Evolutionary conservation across 53 echinoderm and acorn worm genomes (phyloP).

Genomic region (Luidia sarsii): DNA sequence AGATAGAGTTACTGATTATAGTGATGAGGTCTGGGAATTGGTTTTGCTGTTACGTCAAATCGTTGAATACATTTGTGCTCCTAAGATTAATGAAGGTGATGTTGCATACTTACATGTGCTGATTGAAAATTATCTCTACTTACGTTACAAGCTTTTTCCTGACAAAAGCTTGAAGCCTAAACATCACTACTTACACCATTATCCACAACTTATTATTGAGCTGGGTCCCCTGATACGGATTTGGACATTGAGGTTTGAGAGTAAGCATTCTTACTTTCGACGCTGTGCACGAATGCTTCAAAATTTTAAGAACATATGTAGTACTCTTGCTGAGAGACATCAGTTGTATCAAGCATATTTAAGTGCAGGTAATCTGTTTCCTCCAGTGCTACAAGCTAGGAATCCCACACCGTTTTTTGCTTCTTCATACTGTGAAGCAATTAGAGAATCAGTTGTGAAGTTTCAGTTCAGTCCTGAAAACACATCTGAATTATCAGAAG

Average conservation of each 20-base stretch:
- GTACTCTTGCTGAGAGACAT: constrained; percentile 55
- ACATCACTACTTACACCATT: constrained; percentile 61
- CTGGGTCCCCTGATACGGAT: constrained; percentile 53
- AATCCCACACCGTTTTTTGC: constrained; percentile 1
- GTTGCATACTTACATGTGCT: constrained; percentile 59
- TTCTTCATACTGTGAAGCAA: constrained; percentile 22
- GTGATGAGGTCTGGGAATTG: constrained; percentile 66
- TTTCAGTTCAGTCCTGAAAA: background rate
- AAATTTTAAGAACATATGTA: constrained; percentile 60
- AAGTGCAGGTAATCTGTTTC: constrained; percentile 57
- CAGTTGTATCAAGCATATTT: constrained; percentile 64
- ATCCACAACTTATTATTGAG: constrained; percentile 21
- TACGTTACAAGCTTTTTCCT: constrained; percentile 45
- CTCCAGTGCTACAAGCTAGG: background rate
- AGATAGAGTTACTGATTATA: constrained; percentile 22
- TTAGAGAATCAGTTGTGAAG: no score
- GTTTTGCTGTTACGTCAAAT: constrained; percentile 58
- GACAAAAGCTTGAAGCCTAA: constrained; percentile 49
- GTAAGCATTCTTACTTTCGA: constrained; percentile 51
- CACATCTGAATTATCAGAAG: background rate
- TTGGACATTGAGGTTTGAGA: constrained; percentile 63
- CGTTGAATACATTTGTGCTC: constrained; percentile 63
- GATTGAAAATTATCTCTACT: constrained; percentile 60
- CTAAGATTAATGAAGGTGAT: constrained; percentile 31
- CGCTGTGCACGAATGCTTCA: constrained; percentile 15